A percentile compares a stretch with the other conserved stretches of the same genome.
These are phyloP conservation scores for Fulmarus glacialis DNA, from an alignment of 2,113 vertebrate genomes.

Conservation along the genomic window DNA sequence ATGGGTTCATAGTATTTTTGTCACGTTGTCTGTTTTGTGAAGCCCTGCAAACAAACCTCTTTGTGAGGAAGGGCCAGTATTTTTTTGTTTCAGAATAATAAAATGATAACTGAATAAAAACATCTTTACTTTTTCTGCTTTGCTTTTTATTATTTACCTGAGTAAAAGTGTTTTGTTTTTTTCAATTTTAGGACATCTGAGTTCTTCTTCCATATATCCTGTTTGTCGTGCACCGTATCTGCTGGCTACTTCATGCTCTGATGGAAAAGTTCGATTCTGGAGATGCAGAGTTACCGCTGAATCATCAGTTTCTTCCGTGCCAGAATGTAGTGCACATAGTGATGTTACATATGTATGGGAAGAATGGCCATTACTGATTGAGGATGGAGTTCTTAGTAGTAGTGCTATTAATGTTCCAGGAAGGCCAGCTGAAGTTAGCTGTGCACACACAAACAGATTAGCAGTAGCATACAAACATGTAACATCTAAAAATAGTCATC, in stretches of 20 bases:
- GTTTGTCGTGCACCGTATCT: conserved; percentile 91
- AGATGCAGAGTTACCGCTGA: conserved; percentile 78
- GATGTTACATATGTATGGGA: conserved; percentile 86
- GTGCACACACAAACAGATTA: conserved; percentile 92
- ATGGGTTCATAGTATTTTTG: background rate
- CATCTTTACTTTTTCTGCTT: accelerated
- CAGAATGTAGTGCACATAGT: background rate
- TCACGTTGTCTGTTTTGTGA: background rate
- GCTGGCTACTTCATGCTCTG: conserved; percentile 94
- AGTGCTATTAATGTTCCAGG: conserved; percentile 87
- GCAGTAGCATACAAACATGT: conserved; percentile 89
- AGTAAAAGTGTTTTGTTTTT: background rate
- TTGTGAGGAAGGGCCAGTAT: background rate
- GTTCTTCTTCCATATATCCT: conserved; percentile 93
- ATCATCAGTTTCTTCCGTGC: conserved; percentile 2
- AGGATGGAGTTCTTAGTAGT: conserved; percentile 83
- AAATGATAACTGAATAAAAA: background rate
- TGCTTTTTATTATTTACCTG: background rate
- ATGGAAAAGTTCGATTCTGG: conserved; percentile 95
- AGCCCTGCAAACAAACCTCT: background rate
- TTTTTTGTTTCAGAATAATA: background rate
- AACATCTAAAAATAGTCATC: conserved; percentile 22
- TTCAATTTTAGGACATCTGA: conserved; percentile 87
- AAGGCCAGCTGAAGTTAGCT: conserved; percentile 88
- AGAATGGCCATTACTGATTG: conserved; percentile 93